Percentiles rank a stretch among this genome's conserved stretches.
Evolutionary conservation across 2,113 vertebrate species (phyloP).

Genomic region (Cricetomys ansorgei): DNA sequence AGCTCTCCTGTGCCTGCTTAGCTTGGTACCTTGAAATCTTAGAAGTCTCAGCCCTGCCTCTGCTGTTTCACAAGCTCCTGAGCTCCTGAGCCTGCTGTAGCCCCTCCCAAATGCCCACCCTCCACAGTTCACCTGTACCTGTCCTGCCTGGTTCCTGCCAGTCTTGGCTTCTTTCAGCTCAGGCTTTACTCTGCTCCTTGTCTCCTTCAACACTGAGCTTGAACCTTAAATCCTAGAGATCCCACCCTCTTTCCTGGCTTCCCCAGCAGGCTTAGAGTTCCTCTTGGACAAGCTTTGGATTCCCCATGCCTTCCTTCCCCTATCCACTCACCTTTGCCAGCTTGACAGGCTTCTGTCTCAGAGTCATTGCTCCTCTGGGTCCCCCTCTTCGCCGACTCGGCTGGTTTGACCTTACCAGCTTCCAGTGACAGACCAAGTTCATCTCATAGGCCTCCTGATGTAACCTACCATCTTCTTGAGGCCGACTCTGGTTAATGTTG

Average conservation of each 20-base stretch:
- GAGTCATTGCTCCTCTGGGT: background rate
- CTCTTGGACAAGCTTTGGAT: background rate
- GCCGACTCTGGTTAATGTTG: background rate
- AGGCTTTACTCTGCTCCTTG: fast-evolving
- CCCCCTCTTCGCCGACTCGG: background rate
- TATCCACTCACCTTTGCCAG: fast-evolving
- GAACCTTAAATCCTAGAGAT: no score
- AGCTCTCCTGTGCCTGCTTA: background rate
- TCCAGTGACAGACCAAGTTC: background rate
- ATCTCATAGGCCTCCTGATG: background rate
- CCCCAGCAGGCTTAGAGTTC: no score
- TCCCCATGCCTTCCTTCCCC: fast-evolving
- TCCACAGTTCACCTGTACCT: background rate
- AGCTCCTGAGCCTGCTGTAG: background rate
- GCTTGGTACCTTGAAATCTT: background rate
- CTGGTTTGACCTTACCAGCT: no score
- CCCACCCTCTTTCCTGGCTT: no score
- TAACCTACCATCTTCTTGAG: background rate
- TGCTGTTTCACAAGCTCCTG: background rate
- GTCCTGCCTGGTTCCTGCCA: background rate
- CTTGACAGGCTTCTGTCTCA: no score
- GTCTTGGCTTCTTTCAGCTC: background rate
- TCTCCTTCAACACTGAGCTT: background rate
- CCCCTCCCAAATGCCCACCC: background rate
- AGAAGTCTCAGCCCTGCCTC: background rate